Percentiles rank a stretch among this genome's conserved stretches.
Evolutionary conservation across 2,888 invertebrate genomes (phyloP).

Genomic region (Amaurobius ferox): DNA sequence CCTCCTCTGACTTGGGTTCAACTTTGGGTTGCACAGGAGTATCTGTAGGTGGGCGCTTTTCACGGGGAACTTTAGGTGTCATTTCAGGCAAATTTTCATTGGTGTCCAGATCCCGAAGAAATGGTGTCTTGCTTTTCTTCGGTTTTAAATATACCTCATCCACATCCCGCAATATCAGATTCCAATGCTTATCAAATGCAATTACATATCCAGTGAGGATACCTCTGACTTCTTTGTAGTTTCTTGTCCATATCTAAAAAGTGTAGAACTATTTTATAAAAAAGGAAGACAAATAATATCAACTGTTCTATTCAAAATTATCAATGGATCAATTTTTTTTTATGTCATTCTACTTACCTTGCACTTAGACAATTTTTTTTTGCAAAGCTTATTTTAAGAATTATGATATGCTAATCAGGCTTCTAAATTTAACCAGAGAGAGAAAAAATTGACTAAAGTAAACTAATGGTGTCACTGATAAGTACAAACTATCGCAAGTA

Average conservation of each 20-base stretch:
- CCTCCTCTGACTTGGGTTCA: not conserved
- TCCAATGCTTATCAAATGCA: conserved; percentile 96
- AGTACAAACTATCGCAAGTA: no score
- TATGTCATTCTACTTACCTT: no score
- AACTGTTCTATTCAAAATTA: no score
- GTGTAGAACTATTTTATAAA: no score
- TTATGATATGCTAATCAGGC: no score
- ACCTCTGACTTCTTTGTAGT: conserved; percentile 85
- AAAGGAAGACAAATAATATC: no score
- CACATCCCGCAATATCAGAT: conserved; percentile 89
- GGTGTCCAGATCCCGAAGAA: not conserved
- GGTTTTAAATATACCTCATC: conserved; percentile 86
- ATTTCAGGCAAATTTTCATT: conserved; percentile 6
- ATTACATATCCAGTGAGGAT: conserved; percentile 86
- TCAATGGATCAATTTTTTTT: no score
- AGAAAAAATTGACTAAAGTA: no score
- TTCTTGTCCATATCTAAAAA: conserved; percentile 85
- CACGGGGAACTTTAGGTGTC: not conserved
- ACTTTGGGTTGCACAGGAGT: not conserved
- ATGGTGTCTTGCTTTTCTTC: conserved; percentile 78
- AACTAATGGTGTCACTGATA: no score
- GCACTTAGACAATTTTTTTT: no score
- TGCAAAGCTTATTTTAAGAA: no score
- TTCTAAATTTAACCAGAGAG: no score
- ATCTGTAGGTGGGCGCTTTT: not conserved